Conservation (phyloP, 2,113 vertebrate genomes). For the Halichoerus grypus region DNA sequence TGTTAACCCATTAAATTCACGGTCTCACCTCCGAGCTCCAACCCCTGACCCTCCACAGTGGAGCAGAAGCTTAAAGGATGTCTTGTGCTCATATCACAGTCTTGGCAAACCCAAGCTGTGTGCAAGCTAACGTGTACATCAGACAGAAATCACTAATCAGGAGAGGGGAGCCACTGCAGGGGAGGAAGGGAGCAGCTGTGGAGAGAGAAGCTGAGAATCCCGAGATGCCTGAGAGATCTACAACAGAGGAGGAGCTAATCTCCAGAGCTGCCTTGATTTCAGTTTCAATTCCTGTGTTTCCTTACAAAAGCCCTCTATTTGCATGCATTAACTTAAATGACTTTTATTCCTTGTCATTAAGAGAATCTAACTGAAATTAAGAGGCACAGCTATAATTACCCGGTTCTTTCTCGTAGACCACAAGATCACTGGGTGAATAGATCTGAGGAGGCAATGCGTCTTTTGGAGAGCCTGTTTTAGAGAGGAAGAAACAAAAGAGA, state of each 20-base stretch:
- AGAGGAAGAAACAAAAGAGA: constrained; percentile 56
- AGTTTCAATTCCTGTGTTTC: background rate
- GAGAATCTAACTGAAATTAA: constrained; percentile 20
- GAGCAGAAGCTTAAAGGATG: background rate
- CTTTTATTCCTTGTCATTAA: constrained; percentile 45
- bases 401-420: constrained; percentile 85
- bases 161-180: background rate
- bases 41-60: background rate
- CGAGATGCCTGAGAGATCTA: background rate
- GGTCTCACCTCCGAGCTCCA: background rate
- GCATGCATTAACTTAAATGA: background rate
- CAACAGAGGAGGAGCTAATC: background rate
- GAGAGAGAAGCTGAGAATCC: background rate
- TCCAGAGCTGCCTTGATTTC: background rate
- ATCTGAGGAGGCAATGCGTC: constrained; percentile 84
- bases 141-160: background rate
- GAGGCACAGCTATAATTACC: constrained; percentile 75
- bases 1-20: background rate
- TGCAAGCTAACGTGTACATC: background rate
- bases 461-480: constrained; percentile 83
- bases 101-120: background rate
- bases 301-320: background rate
- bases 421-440: constrained; percentile 83
- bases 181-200: background rate
- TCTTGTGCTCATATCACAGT: background rate